Evolutionary conservation across 2,797 vertebrate genomes (phyloP), one percentile per base, ranked within the genome.

Genomic region (Myiotriccus ornatus): DNA sequence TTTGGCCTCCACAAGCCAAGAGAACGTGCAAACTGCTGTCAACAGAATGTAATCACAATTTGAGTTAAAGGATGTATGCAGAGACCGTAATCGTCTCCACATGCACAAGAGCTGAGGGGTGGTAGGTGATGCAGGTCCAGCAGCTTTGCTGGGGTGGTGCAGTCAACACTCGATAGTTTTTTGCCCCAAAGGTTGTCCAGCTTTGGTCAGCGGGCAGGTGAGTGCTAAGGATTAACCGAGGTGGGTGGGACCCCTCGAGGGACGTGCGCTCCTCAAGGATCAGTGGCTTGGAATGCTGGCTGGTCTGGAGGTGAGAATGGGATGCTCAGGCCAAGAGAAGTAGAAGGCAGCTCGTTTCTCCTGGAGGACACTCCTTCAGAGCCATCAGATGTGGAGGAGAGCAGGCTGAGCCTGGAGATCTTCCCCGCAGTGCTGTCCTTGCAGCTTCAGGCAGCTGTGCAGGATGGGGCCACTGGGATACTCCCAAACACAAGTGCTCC

Each of bases 21-120:
- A 90, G 82, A 91, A 92, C 78, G 84, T 94, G 95, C 89, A 85
- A 96, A 92, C 64, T 87, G 92, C 88, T 90, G 85, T 94, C 90
- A 95, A 90, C 90, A 97, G 81, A 94, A 89, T 77, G 79, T 60
- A 93, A 82, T 96, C 64, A 82, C 73, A 57, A 71, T 77, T 56
- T 60, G 67, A 92, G 52, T 82, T 87, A 63, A 84, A 90, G 92
- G 67, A 56, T 62, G 30, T 65, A 28, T 67, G 80, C 3, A 4
- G 73, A 91, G 80, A 8, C 65, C 77, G 47, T 47, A 79, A 78
- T 16, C n/a, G 8, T 74, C 90, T 88, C 74, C 83, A 84, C 87
- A 76, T 62, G 59, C 89, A 92, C 68, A 53, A 57, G n/a, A 57
- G 30, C 41, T n/a, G 71, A n/a, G 85, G 35, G 64, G 56, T 27